Conservation (phyloP, 2,113 vertebrate genomes). For the Chlorodrepanis virens region DNA sequence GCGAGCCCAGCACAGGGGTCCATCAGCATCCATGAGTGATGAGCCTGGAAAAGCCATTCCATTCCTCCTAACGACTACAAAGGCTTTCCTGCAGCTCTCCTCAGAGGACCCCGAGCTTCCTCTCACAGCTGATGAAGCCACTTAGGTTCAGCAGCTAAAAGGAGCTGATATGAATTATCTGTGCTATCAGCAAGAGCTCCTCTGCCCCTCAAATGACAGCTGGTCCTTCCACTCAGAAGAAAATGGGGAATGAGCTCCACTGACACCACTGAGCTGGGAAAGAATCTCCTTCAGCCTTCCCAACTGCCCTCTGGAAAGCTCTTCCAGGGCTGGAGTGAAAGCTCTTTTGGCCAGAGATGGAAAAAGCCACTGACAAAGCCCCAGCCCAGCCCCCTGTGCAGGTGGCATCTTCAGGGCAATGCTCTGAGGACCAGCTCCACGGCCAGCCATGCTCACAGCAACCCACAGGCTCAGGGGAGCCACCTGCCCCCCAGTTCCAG, state of each 20-base stretch:
- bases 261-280: background rate
- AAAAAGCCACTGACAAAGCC: background rate
- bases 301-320: background rate
- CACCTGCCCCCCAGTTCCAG: background rate
- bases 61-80: background rate
- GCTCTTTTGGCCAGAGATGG: background rate
- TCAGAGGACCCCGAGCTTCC: background rate
- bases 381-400: rapidly evolving
- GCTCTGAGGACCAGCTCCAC: background rate
- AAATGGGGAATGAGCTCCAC: background rate
- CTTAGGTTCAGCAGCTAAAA: background rate
- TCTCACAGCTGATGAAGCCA: background rate
- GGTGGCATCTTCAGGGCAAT: background rate
- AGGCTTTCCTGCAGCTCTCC: background rate
- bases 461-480: background rate
- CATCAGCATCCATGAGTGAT: background rate
- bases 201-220: background rate
- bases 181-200: background rate
- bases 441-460: rapidly evolving
- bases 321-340: background rate
- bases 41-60: background rate
- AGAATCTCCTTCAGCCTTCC: background rate
- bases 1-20: rapidly evolving
- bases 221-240: background rate
- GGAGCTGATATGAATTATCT: background rate